A percentile compares a stretch with the other conserved stretches of the same genome.
Evolutionary conservation across 1,140 invertebrate genomes (phyloP).

Genomic region (Fopius arisanus): DNA sequence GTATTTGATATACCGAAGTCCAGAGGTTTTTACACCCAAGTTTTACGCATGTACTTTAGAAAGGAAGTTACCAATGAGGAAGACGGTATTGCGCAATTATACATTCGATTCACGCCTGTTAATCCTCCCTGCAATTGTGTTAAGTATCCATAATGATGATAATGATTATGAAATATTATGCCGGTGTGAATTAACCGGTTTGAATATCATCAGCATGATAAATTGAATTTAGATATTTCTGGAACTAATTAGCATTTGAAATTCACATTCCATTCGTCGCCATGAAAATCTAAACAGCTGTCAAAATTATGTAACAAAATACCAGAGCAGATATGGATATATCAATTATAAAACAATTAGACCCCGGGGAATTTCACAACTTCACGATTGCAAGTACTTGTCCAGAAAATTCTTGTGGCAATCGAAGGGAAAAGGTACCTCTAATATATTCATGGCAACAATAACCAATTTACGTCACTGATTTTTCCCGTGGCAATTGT

Average conservation of each 20-base stretch:
- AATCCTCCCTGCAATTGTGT: not conserved
- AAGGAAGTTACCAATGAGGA: slow-evolving; percentile 9
- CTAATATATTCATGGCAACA: no score
- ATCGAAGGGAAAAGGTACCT: no score
- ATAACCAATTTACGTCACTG: no score
- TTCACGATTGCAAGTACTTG: no score
- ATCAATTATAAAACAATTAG: no score
- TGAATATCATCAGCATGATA: not conserved
- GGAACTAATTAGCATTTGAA: not conserved
- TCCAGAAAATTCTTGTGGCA: no score
- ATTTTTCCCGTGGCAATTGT: no score
- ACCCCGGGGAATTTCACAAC: no score
- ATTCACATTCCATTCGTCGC: not conserved
- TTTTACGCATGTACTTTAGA: not conserved
- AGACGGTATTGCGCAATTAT: slow-evolving; percentile 5
- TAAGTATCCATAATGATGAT: not conserved
- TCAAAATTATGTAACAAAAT: not conserved
- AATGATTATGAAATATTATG: not conserved
- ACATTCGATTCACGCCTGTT: not conserved
- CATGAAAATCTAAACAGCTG: not conserved
- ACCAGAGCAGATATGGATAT: no score
- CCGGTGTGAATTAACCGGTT: not conserved
- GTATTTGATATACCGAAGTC: no score
- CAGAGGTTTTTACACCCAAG: not conserved
- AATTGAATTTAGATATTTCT: not conserved